Evolutionary conservation across 1,140 invertebrate species (phyloP), one percentile per base, ranked within the genome.

Genomic region (Probaryconus sp.): DNA sequence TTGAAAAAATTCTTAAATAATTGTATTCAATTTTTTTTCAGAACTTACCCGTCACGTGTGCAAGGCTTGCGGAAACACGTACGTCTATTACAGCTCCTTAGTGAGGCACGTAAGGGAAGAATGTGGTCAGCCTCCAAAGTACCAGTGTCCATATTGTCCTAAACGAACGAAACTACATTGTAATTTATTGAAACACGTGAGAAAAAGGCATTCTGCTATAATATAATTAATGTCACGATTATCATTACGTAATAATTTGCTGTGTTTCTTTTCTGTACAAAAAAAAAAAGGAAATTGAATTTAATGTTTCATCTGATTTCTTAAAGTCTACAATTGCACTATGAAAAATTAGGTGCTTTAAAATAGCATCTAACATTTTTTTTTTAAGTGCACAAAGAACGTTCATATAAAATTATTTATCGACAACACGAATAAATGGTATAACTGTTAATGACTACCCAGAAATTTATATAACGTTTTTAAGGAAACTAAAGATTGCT

Each of bases 81-180:
- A 90, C 77, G 80, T 81, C 42, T 85, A 86, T 64, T 82, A 83
- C 50, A 84, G 84, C 13, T 86, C 84, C 16, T 77, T 89, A 50
- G 80, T 77, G 18, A 80, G 89, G 17, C 89, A 90, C 64, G 58
- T 87, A 21, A 65, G 83, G 45, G 88, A 88, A 16, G 89, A 89
- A 71, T 90, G 89, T 70, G 88, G 88, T 3, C 81, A 87, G 56
- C 64, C 82, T 10, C 87, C 88, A 5, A 87, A 86, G 73, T 88
- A 88, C 75, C 80, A 85, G 20, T 90, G 89, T 72, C 84, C 83
- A 7, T 84, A 83, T 76, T 89, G 89, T 72, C 77, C 84, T 21
- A 85, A 81, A 56, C 81, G 56, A 60, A 81, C 76, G 0, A 87
- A 85, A 65, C 65, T 85, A 17, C 83, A 81, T 13, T 83, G 81